A percentile compares a stretch with the other conserved stretches of the same genome.
These are phyloP conservation scores for Eubasilissa splendida DNA, from an alignment of 2,888 invertebrate species.

Conservation along the genomic window DNA sequence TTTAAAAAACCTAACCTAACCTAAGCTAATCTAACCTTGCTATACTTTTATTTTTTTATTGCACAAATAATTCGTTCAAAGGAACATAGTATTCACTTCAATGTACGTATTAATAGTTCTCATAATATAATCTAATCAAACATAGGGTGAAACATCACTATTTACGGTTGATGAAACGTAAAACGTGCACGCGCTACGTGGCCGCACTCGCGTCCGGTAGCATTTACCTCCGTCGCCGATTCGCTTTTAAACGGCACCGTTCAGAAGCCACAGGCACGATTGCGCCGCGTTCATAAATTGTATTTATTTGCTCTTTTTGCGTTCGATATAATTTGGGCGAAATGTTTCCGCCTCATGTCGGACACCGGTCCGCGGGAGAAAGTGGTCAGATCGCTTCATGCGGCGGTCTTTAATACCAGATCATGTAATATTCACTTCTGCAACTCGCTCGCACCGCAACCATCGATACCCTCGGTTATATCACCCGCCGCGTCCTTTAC, in stretches of 20 bases:
- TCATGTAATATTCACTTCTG: conserved; percentile 33
- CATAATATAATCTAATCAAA: no score
- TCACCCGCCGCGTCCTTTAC: conserved; percentile 7
- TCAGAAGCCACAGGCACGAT: conserved; percentile 14
- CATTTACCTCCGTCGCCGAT: no score
- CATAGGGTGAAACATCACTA: no score
- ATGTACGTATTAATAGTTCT: no score
- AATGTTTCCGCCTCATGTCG: conserved; percentile 42
- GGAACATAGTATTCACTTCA: no score
- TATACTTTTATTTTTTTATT: no score
- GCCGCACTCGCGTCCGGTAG: no score
- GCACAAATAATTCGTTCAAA: no score
- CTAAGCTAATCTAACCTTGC: no score
- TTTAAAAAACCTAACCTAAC: no score
- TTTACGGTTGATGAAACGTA: no score
- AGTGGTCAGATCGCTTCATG: conserved; percentile 37
- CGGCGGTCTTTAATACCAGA: conserved; percentile 16
- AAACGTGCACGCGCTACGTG: not conserved
- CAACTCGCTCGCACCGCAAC: not conserved
- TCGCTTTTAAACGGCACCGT: conserved; percentile 20
- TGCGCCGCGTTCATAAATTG: conserved; percentile 7
- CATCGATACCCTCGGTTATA: not conserved
- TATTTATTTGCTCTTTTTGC: conserved; percentile 23
- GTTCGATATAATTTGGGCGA: conserved; percentile 35
- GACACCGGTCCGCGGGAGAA: conserved; percentile 31